Conservation (phyloP, 2,113 vertebrate genomes). For the Arvicanthis niloticus region DNA sequence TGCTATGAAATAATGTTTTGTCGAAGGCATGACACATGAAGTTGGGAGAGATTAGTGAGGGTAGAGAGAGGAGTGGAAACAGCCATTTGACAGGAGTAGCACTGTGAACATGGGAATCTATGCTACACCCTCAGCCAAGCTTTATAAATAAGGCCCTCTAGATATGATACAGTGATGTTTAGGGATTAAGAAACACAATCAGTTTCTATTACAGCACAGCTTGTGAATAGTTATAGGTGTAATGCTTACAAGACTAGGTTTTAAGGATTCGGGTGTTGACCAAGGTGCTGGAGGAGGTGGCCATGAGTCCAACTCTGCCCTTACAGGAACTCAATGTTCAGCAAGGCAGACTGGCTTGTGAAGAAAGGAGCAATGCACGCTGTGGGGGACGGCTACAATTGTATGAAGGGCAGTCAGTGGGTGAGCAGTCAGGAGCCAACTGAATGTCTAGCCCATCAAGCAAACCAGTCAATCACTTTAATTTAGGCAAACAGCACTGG, state of each 20-base stretch:
- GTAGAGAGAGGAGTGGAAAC: neutral
- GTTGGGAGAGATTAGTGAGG: neutral
- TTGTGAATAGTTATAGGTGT: neutral
- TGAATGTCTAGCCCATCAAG: neutral
- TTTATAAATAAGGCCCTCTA: neutral
- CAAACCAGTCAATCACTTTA: conserved; percentile 43
- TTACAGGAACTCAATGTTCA: neutral
- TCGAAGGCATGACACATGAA: neutral
- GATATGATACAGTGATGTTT: neutral
- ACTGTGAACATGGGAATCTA: neutral
- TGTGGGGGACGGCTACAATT: neutral
- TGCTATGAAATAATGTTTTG: neutral
- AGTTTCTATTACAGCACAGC: neutral
- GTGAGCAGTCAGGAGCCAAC: neutral
- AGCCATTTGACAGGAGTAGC: neutral
- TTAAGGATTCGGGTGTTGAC: neutral
- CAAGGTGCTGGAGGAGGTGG: neutral
- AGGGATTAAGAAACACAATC: neutral
- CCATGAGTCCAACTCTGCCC: neutral
- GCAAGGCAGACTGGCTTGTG: neutral
- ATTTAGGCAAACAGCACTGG: conserved; percentile 47
- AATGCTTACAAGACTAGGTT: too few relatives aligned
- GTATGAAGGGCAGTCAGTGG: neutral
- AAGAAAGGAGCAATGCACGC: neutral
- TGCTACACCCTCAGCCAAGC: neutral